Base-by-base conservation (phyloP, 2,888 invertebrate species). In the Matsumyia berberina region DNA sequence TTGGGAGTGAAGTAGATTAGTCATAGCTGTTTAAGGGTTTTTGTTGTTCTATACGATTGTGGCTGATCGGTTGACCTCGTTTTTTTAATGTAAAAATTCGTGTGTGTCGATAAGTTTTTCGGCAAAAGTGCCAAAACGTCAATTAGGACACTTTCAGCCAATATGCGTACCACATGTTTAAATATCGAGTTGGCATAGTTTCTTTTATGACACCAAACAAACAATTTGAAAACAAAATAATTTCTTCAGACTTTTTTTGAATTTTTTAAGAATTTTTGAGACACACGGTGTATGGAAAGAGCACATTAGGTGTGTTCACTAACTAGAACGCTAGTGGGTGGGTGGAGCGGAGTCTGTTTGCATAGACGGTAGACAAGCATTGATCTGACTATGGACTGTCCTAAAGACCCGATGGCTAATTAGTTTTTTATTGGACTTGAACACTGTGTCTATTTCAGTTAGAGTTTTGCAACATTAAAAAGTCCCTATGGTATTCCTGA, bases 41-140 rank as follows among this genome's bases (percentile, higher is more conserved):
- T 69, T 76, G 64, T 33, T 70, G 58, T 66, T 70, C 49, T 66
- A 57, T 19, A 49, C 57, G 46, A 58, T n/a, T n/a, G n/a, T 49
- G 12, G 31, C 29, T 29, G 46, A 37, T 51, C n/a, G 24, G 39
- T 46, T 83, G 83, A 79, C 83, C 83, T 37, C 39, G 64, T 58
- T 70, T 70, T 55, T 4, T 24, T 42, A n/a, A n/a, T n/a, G 33
- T 55, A 58, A 66, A 58, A 66, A 60, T 67, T 57, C 73, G 49
- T 83, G 57, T 69, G 83, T 64, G 80, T 69, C 51, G 8, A 39
- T 44, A 46, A 57, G n/a, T n/a, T n/a, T n/a, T n/a, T 31, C 70
- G 49, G 35, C 67, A 79, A 79, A 83, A 83, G 79, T 83, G 83
- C 83, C 83, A 83, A 73, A 83, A 83, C 37, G 73, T 79, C 79